phyloP scores from a whole-genome alignment of 1,140 invertebrate genomes.

The Berghia stephanieae region DNA sequence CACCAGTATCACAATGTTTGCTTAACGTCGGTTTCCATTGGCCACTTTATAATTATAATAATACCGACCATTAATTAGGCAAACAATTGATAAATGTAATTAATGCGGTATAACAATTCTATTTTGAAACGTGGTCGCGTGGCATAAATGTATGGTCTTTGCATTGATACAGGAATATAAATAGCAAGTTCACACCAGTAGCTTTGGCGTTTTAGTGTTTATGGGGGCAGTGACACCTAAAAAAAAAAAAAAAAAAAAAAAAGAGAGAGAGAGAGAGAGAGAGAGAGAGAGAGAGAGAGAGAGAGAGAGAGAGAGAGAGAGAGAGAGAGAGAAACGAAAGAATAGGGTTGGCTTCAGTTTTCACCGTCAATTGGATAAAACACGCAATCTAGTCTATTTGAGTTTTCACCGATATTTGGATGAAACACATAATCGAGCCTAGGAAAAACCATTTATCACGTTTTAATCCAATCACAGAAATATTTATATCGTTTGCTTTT shows the following conservation, averaged over 20 bases:
- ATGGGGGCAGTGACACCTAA: too few species aligned
- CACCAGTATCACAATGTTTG: too few species aligned
- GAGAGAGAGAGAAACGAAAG: background rate
- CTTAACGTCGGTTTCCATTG: too few species aligned
- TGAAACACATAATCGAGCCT: background rate
- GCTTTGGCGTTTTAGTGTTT: background rate
- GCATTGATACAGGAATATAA: background rate
- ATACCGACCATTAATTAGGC: background rate
- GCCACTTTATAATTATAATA: too few species aligned
- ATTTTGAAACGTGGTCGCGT: background rate
- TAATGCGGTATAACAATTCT: background rate
- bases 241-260: too few species aligned
- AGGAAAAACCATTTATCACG: background rate
- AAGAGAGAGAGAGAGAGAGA: background rate
- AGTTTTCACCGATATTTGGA: too few species aligned
- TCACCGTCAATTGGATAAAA: too few species aligned
- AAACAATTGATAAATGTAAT: background rate
- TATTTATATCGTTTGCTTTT: background rate
- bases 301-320: constrained; percentile 1
- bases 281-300: background rate
- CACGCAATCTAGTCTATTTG: too few species aligned
- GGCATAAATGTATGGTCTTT: background rate
- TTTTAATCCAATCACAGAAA: background rate
- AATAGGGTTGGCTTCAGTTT: too few species aligned
- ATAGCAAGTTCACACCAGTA: background rate